Base-by-base conservation (phyloP, 2,888 invertebrate genomes). In the Dolichomitus sp. region DNA sequence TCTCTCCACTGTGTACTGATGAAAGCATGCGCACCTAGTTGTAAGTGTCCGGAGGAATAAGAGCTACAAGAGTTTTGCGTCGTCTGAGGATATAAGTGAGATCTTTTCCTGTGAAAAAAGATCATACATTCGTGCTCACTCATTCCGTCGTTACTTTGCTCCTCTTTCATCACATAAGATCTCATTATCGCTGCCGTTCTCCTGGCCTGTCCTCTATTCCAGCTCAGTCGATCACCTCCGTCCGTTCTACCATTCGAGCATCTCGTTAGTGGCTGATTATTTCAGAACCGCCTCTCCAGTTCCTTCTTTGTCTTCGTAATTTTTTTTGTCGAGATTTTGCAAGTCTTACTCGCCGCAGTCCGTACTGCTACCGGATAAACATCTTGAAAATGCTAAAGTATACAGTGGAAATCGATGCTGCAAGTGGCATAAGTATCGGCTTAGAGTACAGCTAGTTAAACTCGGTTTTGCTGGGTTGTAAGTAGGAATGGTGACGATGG, bases 61-160 rank as follows among this genome's bases (percentile, higher is more conserved):
- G 82, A 79, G 84, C 78, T 87, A 86, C 85, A 89, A 86, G 87
- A 88, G 86, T 89, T 88, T 89, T 87, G 86, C 87, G 88, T 89
- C 88, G 88, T 85, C 86, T 85, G 77, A 59, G 19, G 40, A 68
- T 40, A 42, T 30, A 66, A 37, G 37, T 50, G 45, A 66, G 57
- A 75, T 54, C 14, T 63, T 65, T 59, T 33, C 1, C 57, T 14
- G 61, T 42, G 65, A 75, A 72, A 83, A 79, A 72, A 81, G 6
- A 59, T 54, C 83, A 45, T 57, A 52, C 45, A 4, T 9, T 12
- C 4, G 52, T 17, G 17, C 17, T 50, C 17, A 48, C 23, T 37
- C 1, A 48, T 30, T 63, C 11, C 48, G n/a, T 30, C 45, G 52
- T 14, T 30, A 59, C 70, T n/a, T 23, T 33, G 4, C 27, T 59